phyloP scores from a whole-genome alignment of 2,113 vertebrate genomes.

The Vulpes ferrilata region DNA sequence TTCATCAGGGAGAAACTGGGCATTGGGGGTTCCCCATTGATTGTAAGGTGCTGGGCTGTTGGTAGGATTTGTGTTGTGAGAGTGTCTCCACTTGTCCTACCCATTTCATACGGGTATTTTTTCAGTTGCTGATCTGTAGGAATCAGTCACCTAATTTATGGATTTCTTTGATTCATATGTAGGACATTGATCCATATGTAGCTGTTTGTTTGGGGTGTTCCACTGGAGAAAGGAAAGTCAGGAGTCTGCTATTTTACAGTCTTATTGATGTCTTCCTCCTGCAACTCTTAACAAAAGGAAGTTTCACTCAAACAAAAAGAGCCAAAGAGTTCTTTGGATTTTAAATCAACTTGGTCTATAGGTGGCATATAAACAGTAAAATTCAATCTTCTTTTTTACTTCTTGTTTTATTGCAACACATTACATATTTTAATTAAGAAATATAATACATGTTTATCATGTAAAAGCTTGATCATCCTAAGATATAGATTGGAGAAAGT shows the following conservation, averaged over 20 bases:
- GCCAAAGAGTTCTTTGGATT: not conserved
- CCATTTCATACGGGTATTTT: not conserved
- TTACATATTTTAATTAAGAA: not conserved
- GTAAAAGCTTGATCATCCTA: not conserved
- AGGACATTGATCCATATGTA: not conserved
- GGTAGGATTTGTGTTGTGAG: not conserved
- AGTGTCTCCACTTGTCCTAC: not conserved
- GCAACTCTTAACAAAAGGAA: not conserved
- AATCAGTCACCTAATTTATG: not conserved
- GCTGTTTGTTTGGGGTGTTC: not conserved
- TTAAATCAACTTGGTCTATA: not conserved
- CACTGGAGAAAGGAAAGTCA: not conserved
- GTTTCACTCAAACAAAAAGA: not conserved
- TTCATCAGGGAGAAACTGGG: not conserved
- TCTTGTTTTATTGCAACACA: not conserved
- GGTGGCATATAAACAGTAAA: not conserved
- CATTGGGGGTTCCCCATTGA: not conserved
- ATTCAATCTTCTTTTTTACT: not conserved
- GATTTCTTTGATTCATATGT: not conserved
- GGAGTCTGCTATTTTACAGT: not conserved
- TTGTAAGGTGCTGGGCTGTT: not conserved
- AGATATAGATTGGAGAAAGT: not conserved
- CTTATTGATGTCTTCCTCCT: not conserved
- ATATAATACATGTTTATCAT: not conserved
- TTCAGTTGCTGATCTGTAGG: not conserved